Conservation (phyloP, 2,888 invertebrate species). For the Agelastica alni region DNA sequence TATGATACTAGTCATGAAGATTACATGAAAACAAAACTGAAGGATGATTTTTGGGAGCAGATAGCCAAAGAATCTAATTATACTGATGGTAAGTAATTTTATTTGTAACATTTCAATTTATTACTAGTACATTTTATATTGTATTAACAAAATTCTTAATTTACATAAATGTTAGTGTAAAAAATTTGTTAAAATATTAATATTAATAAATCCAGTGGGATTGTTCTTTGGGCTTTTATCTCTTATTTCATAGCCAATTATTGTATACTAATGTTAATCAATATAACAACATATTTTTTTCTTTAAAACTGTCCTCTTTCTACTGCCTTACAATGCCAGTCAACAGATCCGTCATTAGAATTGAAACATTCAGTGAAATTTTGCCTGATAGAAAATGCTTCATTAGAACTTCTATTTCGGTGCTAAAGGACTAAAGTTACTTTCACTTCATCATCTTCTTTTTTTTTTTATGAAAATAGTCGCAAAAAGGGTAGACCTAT, state of each 20-base stretch:
- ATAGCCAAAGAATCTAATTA: slow-evolving; percentile 8
- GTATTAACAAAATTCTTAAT: not conserved
- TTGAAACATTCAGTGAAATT: slow-evolving; percentile 18
- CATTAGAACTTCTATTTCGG: slow-evolving; percentile 17
- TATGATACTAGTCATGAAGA: no score
- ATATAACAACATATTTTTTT: not conserved
- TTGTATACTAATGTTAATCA: no score
- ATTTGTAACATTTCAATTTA: slow-evolving; percentile 4
- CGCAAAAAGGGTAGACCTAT: no score
- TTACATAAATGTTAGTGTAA: not conserved
- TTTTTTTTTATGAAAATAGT: not conserved
- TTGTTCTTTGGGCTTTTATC: no score
- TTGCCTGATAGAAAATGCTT: slow-evolving; percentile 24
- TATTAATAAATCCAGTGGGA: no score
- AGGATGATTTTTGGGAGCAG: slow-evolving; percentile 7
- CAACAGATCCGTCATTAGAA: slow-evolving; percentile 1
- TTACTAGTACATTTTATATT: not conserved
- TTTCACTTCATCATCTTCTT: slow-evolving; percentile 11
- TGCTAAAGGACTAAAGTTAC: slow-evolving; percentile 14
- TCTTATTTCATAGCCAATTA: no score
- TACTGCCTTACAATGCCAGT: slow-evolving; percentile 2
- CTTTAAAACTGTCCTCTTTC: slow-evolving; percentile 1
- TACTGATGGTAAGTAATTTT: not conserved
- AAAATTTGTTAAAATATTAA: no score
- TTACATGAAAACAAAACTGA: slow-evolving; percentile 9